Evolutionary conservation across 2,797 vertebrate genomes (phyloP).

Genomic region (Gymnothorax reevesii): DNA sequence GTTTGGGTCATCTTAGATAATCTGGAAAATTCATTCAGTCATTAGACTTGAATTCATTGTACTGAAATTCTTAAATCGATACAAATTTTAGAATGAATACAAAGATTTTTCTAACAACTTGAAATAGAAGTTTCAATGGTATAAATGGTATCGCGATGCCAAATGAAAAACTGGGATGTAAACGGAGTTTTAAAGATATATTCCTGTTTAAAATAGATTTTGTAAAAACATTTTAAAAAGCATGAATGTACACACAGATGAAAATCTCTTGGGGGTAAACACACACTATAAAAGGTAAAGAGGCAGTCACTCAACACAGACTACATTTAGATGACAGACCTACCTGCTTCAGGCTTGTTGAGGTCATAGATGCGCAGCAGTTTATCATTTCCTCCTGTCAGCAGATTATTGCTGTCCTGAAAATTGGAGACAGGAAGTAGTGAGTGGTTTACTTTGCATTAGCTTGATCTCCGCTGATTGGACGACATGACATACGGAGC

Average conservation of each 20-base stretch:
- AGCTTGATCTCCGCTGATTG: neutral
- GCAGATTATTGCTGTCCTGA: conserved; percentile 90
- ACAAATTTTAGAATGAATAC: neutral
- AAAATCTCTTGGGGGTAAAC: neutral
- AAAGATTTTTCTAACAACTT: neutral
- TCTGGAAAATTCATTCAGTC: too few relatives aligned
- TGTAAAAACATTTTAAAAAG: neutral
- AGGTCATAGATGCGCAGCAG: conserved; percentile 93
- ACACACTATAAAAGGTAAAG: neutral
- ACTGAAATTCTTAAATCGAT: neutral
- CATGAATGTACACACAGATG: neutral
- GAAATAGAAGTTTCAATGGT: neutral
- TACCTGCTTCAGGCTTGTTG: conserved; percentile 88
- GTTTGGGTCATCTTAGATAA: too few relatives aligned
- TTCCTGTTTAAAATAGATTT: neutral
- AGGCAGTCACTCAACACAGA: neutral
- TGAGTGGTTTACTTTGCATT: neutral
- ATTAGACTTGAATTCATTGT: neutral
- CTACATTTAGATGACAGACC: conserved; percentile 14
- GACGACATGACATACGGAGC: neutral
- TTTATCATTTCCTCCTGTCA: conserved; percentile 96
- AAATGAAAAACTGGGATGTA: neutral
- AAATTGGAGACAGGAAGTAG: conserved; percentile 38
- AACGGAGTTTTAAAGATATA: neutral
- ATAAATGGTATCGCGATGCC: neutral